phyloP scores from a whole-genome alignment of 2,797 vertebrate genomes.

The Menidia menidia region DNA sequence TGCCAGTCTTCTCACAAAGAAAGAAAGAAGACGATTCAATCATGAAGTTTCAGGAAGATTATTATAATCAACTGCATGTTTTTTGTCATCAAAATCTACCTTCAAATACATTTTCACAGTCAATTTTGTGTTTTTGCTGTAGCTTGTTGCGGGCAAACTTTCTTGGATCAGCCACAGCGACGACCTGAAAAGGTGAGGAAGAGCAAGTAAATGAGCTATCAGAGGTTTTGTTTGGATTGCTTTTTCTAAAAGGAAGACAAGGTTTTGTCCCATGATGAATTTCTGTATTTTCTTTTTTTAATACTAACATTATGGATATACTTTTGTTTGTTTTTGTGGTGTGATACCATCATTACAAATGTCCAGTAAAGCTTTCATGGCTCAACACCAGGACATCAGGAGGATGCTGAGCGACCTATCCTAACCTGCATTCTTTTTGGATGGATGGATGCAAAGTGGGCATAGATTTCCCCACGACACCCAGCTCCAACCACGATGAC shows the following conservation, averaged over 20 bases:
- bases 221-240: neutral
- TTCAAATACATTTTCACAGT: conserved; percentile 71
- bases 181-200: conserved; percentile 60
- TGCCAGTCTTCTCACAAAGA: conserved; percentile 74
- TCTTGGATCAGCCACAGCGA: conserved; percentile 82
- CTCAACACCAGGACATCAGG: too few relatives aligned
- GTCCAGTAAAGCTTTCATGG: too few relatives aligned
- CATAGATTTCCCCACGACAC: conserved; percentile 79
- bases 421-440: conserved; percentile 81
- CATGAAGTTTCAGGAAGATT: neutral
- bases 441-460: conserved; percentile 77
- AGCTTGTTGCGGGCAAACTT: conserved; percentile 80
- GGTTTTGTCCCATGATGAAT: too few relatives aligned
- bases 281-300: too few relatives aligned
- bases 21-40: conserved; percentile 13
- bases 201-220: neutral
- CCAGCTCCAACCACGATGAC: conserved; percentile 86
- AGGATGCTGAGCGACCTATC: neutral
- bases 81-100: conserved; percentile 56
- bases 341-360: too few relatives aligned
- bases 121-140: conserved; percentile 65
- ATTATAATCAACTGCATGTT: neutral
- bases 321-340: too few relatives aligned
- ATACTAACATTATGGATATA: too few relatives aligned
- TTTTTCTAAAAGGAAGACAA: neutral